phyloP scores from a whole-genome alignment of 1,140 invertebrate genomes.

The Calliopsis andreniformis region DNA sequence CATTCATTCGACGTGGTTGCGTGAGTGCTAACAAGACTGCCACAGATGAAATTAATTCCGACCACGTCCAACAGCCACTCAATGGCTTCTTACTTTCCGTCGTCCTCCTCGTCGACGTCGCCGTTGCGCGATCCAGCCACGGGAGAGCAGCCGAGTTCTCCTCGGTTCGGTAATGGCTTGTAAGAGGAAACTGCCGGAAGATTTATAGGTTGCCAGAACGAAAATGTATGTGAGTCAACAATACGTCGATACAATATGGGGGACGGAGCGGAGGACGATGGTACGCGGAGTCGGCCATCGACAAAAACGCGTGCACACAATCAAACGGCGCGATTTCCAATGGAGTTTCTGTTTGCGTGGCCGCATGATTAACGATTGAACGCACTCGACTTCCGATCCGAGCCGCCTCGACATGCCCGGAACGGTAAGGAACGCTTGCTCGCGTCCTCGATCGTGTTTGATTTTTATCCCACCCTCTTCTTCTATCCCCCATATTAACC shows the following conservation, averaged over 20 bases:
- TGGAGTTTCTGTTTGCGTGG: conserved; percentile 72
- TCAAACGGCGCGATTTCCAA: conserved; percentile 68
- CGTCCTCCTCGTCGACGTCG: background rate
- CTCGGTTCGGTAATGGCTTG: conserved; percentile 78
- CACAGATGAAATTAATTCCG: conserved; percentile 64
- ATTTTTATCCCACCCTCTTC: conserved; percentile 44
- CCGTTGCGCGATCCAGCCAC: conserved; percentile 39
- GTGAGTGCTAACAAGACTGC: conserved; percentile 42
- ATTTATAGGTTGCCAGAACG: conserved; percentile 76
- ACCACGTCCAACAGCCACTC: conserved; percentile 56
- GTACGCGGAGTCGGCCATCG: conserved; percentile 36
- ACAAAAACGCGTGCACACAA: conserved; percentile 62
- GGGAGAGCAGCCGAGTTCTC: conserved; percentile 57
- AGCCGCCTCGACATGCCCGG: conserved; percentile 68
- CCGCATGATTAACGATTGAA: conserved; percentile 80
- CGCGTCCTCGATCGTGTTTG: conserved; percentile 52
- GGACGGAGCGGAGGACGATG: conserved; percentile 3
- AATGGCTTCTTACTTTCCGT: conserved; percentile 65
- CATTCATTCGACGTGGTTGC: conserved; percentile 51
- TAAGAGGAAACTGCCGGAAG: conserved; percentile 77
- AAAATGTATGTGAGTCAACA: conserved; percentile 76
- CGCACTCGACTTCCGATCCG: conserved; percentile 80
- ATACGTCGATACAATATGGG: conserved; percentile 76
- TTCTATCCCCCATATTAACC: background rate
- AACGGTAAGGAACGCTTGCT: conserved; percentile 61